A percentile compares a stretch with the other conserved stretches of the same genome.
These are phyloP conservation scores for Etia nguti DNA, from an alignment of 2,113 vertebrate genomes.

Conservation along the genomic window DNA sequence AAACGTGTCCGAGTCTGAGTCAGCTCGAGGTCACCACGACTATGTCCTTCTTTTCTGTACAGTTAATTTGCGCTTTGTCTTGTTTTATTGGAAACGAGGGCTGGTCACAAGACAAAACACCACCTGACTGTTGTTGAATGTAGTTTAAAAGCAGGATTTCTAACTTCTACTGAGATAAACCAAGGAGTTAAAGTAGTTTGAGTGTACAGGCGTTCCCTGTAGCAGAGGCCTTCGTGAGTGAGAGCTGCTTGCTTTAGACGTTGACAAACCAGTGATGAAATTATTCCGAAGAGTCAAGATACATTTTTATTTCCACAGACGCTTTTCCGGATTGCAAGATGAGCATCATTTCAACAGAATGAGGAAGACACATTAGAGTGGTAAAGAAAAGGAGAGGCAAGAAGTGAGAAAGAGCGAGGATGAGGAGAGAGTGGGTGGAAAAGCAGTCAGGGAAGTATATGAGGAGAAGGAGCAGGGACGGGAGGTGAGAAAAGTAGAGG, in stretches of 20 bases:
- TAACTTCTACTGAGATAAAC: not conserved
- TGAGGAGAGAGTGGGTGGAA: conserved; percentile 15
- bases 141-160: not conserved
- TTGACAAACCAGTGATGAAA: not conserved
- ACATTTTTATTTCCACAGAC: not conserved
- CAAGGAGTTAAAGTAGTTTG: not conserved
- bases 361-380: not conserved
- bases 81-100: not conserved
- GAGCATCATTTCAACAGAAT: not conserved
- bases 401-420: not conserved
- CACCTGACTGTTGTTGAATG: not conserved
- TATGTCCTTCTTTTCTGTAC: not conserved
- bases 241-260: not conserved
- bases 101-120: not conserved
- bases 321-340: not conserved
- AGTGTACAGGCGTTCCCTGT: not conserved
- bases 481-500: conserved; percentile 8
- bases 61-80: not conserved
- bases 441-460: not conserved
- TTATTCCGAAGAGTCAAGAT: not conserved
- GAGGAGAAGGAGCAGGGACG: not conserved
- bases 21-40: not conserved
- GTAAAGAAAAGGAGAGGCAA: not conserved
- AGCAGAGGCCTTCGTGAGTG: not conserved
- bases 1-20: not conserved